phyloP scores from a whole-genome alignment of 1,140 invertebrate species.

The Ptiloglossa arizonensis region DNA sequence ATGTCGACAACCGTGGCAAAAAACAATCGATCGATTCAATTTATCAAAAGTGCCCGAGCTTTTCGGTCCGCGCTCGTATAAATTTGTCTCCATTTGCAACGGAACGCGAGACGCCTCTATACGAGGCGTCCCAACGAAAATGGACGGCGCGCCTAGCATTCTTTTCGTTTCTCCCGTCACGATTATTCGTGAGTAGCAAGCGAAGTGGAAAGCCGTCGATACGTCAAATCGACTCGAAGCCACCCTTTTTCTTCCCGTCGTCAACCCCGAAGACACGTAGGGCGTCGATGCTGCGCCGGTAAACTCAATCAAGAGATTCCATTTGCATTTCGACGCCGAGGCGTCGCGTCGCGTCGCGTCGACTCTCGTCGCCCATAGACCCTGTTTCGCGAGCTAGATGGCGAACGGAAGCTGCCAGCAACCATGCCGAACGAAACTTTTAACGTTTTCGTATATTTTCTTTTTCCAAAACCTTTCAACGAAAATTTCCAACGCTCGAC shows the following conservation, averaged over 20 bases:
- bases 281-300: conserved; percentile 25
- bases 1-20: background rate
- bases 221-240: conserved; percentile 54
- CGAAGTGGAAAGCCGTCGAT: conserved; percentile 58
- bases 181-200: conserved; percentile 53
- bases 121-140: conserved; percentile 2
- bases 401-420: conserved; percentile 14
- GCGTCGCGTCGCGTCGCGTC: too few relatives aligned
- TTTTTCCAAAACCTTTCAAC: background rate
- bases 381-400: conserved; percentile 22
- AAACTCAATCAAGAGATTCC: conserved; percentile 67
- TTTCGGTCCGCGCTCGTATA: conserved; percentile 8
- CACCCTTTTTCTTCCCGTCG: conserved; percentile 29
- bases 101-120: conserved; percentile 9
- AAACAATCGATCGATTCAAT: conserved; percentile 47
- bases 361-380: too few relatives aligned
- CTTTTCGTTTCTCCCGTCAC: conserved; percentile 33
- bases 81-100: conserved; percentile 52
- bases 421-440: background rate
- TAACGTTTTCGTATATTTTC: background rate
- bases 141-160: conserved; percentile 38
- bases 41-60: conserved; percentile 32
- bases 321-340: conserved; percentile 55
- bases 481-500: too few relatives aligned
- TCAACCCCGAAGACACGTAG: conserved; percentile 13